phyloP scores from a whole-genome alignment of 2,113 vertebrate species.

The Nibea albiflora region DNA sequence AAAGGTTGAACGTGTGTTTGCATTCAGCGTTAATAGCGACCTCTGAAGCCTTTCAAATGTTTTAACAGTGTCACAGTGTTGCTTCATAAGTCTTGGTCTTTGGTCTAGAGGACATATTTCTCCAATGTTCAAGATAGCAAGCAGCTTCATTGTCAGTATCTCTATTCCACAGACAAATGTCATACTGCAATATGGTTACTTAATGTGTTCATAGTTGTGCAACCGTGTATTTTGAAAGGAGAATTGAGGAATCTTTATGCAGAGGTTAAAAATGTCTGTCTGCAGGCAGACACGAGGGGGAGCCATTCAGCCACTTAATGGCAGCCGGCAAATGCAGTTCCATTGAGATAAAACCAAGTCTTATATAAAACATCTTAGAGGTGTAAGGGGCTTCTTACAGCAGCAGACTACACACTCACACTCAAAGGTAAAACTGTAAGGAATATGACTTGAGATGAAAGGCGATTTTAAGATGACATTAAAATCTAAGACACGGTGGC shows the following conservation, averaged over 20 bases:
- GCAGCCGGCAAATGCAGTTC: neutral
- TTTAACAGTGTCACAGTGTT: neutral
- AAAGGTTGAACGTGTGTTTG: neutral
- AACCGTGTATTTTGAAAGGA: neutral
- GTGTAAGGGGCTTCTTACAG: neutral
- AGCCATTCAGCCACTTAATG: conserved; percentile 27
- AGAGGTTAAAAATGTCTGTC: neutral
- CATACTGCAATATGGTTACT: neutral
- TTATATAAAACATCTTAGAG: neutral
- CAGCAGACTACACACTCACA: neutral
- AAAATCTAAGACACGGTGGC: neutral
- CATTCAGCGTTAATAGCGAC: neutral
- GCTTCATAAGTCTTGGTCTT: neutral
- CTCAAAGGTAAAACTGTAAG: neutral
- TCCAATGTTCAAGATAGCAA: neutral
- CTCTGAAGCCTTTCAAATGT: neutral
- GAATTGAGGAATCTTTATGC: neutral
- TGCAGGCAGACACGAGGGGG: conserved; percentile 40
- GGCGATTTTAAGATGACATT: neutral
- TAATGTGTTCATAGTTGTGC: neutral
- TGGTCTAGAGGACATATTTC: neutral
- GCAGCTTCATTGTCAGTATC: neutral
- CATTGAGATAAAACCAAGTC: neutral
- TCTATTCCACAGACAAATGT: neutral
- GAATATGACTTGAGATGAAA: neutral